phyloP scores from a whole-genome alignment of 2,113 vertebrate genomes.

The Erinaceus europaeus region DNA sequence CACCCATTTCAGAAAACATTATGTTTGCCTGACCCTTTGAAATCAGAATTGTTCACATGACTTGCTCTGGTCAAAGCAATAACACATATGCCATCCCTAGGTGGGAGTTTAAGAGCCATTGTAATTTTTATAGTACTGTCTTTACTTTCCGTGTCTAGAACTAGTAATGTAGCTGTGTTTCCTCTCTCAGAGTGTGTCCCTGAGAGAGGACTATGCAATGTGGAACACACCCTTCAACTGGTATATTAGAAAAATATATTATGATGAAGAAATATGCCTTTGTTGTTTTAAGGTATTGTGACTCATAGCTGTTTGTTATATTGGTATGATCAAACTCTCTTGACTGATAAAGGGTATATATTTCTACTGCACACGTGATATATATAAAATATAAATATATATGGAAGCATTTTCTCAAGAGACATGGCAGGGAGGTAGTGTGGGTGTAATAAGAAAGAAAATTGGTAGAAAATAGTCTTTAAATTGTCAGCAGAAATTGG shows the following conservation, averaged over 20 bases:
- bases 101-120: background rate
- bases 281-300: background rate
- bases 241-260: background rate
- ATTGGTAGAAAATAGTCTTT: constrained; percentile 65
- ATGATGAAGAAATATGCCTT: background rate
- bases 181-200: background rate
- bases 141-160: background rate
- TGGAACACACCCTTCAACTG: background rate
- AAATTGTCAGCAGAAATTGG: constrained; percentile 61
- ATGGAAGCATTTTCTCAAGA: constrained; percentile 39
- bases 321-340: background rate
- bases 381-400: constrained; percentile 5
- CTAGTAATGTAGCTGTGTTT: background rate
- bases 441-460: constrained; percentile 66
- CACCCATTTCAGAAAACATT: background rate
- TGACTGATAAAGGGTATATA: background rate
- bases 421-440: constrained; percentile 13
- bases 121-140: background rate
- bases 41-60: background rate
- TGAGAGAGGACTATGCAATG: background rate
- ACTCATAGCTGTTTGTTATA: background rate
- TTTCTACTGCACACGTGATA: background rate
- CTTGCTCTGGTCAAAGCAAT: background rate
- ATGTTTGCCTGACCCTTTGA: background rate
- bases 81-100: accelerated